Base-by-base conservation (phyloP, 2,888 invertebrate species). In the Gymnoscelis rufifasciata region DNA sequence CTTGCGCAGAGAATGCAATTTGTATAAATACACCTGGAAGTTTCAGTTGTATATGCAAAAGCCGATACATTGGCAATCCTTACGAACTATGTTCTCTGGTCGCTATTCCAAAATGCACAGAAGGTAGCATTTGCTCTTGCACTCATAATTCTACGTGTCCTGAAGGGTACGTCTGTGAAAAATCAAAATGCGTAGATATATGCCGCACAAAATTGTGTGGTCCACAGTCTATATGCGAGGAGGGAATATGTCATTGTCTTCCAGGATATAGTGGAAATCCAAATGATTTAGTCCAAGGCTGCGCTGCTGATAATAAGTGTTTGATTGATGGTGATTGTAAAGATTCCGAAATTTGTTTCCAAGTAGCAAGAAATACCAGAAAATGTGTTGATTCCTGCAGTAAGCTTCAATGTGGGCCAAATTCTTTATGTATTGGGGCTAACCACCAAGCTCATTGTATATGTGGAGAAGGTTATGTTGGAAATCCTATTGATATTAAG, bases 21-120 rank as follows among this genome's bases (percentile, higher is more conserved):
- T 98, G 98, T 69, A 93, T 97, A 55, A 97, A 98, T 72, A 94
- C 95, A 0, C 91, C 93, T 8, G 97, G 97, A 41, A 93, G 94
- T 62, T 97, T 93, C 72, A 95, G 95, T 70, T 98, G 98, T 74
- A 91, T 94, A 29, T 98, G 98, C 70, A 93, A 94, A 69, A 93
- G 94, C 53, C 93, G 93, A 38, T 94, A 92, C 71, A 92, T 93
- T 47, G 97, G 97, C 37, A 96, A 97, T 89, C 97, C 97, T 0
- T 96, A 96, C 68, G 90, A 93, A 52, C 91, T 93, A 66, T 97
- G 97, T 68, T 92, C 93, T 30, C 90, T 91, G 68, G 88, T 94
- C 13, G 91, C 92, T 58, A 89, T 92, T 33, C 90, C 91, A 10
- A 91, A 92, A 58, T 95, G 95, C 66, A 84, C 90, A 38, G 92